Conservation (phyloP, 2,113 vertebrate genomes). For the Rhadina sibilatrix region DNA sequence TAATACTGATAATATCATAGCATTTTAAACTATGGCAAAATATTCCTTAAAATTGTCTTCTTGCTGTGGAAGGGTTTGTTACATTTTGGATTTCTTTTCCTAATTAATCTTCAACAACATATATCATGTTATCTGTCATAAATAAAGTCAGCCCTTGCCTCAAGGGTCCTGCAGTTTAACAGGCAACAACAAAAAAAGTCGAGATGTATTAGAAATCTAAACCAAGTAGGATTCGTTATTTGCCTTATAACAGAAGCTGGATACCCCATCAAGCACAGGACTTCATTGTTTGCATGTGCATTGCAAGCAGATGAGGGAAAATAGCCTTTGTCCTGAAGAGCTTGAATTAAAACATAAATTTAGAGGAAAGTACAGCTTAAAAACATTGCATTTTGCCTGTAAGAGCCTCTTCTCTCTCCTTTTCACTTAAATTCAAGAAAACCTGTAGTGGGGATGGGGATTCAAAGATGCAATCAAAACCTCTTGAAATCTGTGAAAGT, state of each 20-base stretch:
- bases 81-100: background rate
- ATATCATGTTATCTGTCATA: background rate
- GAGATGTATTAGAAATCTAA: background rate
- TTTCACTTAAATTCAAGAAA: background rate
- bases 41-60: background rate
- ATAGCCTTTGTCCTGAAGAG: background rate
- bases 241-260: background rate
- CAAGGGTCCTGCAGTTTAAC: background rate
- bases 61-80: background rate
- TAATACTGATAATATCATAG: slow-evolving; percentile 22
- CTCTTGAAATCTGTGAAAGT: background rate
- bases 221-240: background rate
- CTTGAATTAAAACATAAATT: background rate
- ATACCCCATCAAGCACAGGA: background rate
- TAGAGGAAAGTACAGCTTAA: background rate
- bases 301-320: background rate
- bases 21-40: background rate
- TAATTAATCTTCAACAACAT: background rate
- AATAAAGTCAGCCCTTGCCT: slow-evolving; percentile 17
- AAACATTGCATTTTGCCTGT: background rate
- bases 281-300: background rate
- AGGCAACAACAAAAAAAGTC: background rate
- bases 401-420: background rate
- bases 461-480: background rate
- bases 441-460: background rate